phyloP scores from a whole-genome alignment of 2,888 invertebrate genomes.

The Callyntrura sp. region DNA sequence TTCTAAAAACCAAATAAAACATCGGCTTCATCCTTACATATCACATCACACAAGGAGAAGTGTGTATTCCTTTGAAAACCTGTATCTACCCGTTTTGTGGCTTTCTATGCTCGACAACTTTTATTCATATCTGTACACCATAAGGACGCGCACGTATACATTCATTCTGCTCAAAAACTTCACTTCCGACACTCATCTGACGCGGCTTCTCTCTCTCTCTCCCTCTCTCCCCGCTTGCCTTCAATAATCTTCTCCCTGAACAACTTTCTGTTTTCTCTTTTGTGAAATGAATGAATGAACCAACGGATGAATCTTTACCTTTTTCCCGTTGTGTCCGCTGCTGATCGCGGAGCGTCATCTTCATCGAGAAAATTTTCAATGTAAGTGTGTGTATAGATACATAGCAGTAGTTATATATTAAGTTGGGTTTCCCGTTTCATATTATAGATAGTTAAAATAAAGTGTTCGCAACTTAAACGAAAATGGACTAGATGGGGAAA shows the following conservation, averaged over 20 bases:
- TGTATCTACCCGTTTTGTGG: slow-evolving; percentile 46
- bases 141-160: background rate
- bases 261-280: slow-evolving; percentile 54
- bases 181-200: slow-evolving; percentile 55
- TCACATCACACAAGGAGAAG: too few relatives aligned
- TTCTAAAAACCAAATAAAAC: slow-evolving; percentile 39
- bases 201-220: slow-evolving; percentile 4
- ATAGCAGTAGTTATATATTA: background rate
- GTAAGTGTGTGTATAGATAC: slow-evolving; percentile 13
- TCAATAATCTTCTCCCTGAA: background rate
- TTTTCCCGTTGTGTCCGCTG: slow-evolving; percentile 4
- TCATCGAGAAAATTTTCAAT: background rate
- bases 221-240: background rate
- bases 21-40: slow-evolving; percentile 45
- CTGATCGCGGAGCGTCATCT: too few relatives aligned
- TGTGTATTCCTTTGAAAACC: slow-evolving; percentile 8
- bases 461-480: slow-evolving; percentile 46
- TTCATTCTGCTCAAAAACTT: slow-evolving; percentile 30
- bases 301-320: slow-evolving; percentile 32
- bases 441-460: slow-evolving; percentile 41
- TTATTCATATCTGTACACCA: background rate
- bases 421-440: background rate
- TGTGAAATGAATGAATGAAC: slow-evolving; percentile 26
- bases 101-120: slow-evolving; percentile 9
- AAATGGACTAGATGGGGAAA: slow-evolving; percentile 27